Percentiles rank a stretch among this genome's conserved stretches.
phyloP scores from a whole-genome alignment of 2,888 invertebrate genomes.

The Scelioninae gen. 2 region DNA sequence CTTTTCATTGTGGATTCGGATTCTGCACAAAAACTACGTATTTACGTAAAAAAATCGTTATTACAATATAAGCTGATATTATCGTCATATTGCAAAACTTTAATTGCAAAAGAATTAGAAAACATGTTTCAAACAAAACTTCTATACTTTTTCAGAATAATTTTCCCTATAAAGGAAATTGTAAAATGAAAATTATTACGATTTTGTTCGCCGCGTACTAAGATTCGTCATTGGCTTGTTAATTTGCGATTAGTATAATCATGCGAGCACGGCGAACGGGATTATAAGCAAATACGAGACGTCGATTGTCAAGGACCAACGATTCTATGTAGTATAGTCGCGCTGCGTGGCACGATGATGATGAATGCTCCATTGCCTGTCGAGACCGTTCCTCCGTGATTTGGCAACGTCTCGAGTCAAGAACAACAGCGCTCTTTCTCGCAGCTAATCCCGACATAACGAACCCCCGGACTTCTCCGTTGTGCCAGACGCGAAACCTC shows the following conservation, averaged over 20 bases:
- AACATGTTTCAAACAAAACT: too few species aligned
- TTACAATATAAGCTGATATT: too few species aligned
- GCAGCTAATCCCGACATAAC: constrained; percentile 55
- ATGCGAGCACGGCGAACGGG: constrained; percentile 26
- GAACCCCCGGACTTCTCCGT: constrained; percentile 48
- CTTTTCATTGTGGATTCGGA: too few species aligned
- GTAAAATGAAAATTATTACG: too few species aligned
- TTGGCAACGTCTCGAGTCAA: constrained; percentile 54
- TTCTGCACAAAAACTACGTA: too few species aligned
- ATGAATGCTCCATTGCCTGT: constrained; percentile 43
- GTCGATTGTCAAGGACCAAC: constrained; percentile 57
- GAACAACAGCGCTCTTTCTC: constrained; percentile 56
- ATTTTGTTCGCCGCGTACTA: constrained; percentile 7
- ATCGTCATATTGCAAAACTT: too few species aligned
- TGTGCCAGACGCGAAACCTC: constrained; percentile 20
- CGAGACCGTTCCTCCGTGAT: constrained; percentile 42
- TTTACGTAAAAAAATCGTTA: too few species aligned
- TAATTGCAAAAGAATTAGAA: too few species aligned
- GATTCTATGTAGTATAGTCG: constrained; percentile 29
- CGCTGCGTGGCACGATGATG: constrained; percentile 42
- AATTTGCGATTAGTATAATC: constrained; percentile 26
- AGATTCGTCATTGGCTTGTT: constrained; percentile 23
- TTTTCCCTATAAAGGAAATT: too few species aligned
- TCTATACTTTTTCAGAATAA: too few species aligned
- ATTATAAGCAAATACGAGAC: constrained; percentile 37